phyloP scores from a whole-genome alignment of 2,888 invertebrate species.

The Ischnura elegans region DNA sequence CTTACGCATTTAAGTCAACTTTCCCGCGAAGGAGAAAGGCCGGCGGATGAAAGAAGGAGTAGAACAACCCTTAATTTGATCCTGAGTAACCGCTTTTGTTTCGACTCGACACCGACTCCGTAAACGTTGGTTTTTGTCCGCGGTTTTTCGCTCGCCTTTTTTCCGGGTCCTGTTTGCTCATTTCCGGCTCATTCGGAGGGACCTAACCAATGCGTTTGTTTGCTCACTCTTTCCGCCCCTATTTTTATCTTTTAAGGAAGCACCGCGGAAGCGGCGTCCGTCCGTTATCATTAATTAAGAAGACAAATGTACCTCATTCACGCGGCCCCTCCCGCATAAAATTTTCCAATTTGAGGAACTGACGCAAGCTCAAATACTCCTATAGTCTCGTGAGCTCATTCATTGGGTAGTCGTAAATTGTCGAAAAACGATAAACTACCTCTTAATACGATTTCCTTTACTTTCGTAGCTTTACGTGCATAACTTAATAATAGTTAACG shows the following conservation, averaged over 20 bases:
- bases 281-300: not conserved
- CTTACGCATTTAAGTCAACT: not conserved
- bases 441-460: no score
- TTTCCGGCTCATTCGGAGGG: not conserved
- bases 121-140: not conserved
- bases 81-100: slow-evolving; percentile 9
- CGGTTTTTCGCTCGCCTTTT: not conserved
- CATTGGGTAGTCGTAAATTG: no score
- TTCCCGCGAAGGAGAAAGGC: slow-evolving; percentile 3
- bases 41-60: slow-evolving; percentile 11
- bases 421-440: no score
- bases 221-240: not conserved
- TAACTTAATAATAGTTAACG: no score
- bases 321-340: not conserved
- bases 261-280: not conserved
- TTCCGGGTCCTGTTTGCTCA: not conserved
- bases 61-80: not conserved
- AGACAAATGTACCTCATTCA: not conserved
- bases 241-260: not conserved
- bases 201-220: not conserved
- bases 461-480: no score
- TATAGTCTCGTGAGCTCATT: no score
- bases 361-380: no score
- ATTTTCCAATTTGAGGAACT: not conserved
- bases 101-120: not conserved